Evolutionary conservation across 1,140 invertebrate genomes (phyloP), one percentile per base, ranked within the genome.

Genomic region (Armadillidium nasatum): DNA sequence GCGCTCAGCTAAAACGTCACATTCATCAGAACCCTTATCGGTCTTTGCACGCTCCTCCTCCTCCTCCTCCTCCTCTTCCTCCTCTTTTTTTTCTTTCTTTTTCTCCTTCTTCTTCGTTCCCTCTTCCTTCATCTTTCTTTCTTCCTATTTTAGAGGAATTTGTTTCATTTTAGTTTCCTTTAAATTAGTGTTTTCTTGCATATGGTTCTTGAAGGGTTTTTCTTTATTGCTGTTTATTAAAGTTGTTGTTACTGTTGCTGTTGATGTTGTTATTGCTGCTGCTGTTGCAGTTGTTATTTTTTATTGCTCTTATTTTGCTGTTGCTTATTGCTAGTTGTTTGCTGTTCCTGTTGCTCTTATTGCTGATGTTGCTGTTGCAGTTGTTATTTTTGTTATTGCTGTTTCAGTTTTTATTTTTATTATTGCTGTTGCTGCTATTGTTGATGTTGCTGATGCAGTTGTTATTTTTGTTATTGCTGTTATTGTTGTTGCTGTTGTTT

Each of bases 1-100:
- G 11, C 50, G 50, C 50, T 60, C 50, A 60, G 50, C 50, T 60
- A 19, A 60, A 60, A 60, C 50, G 50, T 60, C 50, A 60, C 50
- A 60, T 60, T 60, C 50, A 60, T 60, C 50, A 60, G 50, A 7
- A 2, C 50, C 11, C 50, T 60, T 60, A 60, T 60, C 50, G 50
- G 50, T 13, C 50, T 13, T 4, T 19, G 50, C 50, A 23, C 23
- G 10, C 4, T 71, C 23, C 23, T 1, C 13, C 23, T 23, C 21
- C 23, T 0, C 10, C 4, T 3, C 10, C 10, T 10, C 13, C 21
- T 13, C 33, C 15, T 9, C 13, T 13, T 9, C 22, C 7, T 13
- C 15, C 21, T 13, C 6, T 15, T 9, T 23, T 0, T 23, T 9
- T 10, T 44, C n/a, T n/a, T 7, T 1, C 11, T n/a, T 44, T 44